phyloP scores from a whole-genome alignment of 2,888 invertebrate species.

The Ctena decussata region DNA sequence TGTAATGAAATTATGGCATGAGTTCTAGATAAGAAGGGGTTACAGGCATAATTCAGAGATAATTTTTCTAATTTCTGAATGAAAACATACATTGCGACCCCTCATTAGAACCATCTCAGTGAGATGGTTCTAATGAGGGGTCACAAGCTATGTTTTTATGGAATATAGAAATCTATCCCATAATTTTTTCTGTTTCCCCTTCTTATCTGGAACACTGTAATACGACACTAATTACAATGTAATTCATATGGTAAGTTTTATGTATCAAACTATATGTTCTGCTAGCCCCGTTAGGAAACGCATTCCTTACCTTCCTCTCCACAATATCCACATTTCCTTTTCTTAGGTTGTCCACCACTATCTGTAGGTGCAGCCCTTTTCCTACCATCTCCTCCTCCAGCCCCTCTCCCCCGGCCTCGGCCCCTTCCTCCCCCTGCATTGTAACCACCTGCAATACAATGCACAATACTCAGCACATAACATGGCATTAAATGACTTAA shows the following conservation, averaged over 20 bases:
- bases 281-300: neutral
- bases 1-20: no score
- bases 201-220: neutral
- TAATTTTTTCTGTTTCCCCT: neutral
- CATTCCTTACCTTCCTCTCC: constrained; percentile 91
- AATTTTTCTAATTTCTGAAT: no score
- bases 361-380: constrained; percentile 41
- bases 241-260: neutral
- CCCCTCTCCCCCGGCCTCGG: constrained; percentile 46
- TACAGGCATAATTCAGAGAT: no score
- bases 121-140: no score
- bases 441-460: neutral
- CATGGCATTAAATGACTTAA: no score
- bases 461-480: neutral
- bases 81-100: no score
- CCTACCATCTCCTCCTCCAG: constrained; percentile 51
- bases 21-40: no score
- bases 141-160: no score
- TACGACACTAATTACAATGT: neutral
- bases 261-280: neutral
- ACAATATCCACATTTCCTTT: constrained; percentile 88
- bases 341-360: constrained; percentile 68
- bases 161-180: no score
- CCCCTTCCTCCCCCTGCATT: constrained; percentile 30
- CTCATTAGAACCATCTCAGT: no score